Conservation (phyloP, 2,113 vertebrate genomes). For the Petrocephalus zakoni region DNA sequence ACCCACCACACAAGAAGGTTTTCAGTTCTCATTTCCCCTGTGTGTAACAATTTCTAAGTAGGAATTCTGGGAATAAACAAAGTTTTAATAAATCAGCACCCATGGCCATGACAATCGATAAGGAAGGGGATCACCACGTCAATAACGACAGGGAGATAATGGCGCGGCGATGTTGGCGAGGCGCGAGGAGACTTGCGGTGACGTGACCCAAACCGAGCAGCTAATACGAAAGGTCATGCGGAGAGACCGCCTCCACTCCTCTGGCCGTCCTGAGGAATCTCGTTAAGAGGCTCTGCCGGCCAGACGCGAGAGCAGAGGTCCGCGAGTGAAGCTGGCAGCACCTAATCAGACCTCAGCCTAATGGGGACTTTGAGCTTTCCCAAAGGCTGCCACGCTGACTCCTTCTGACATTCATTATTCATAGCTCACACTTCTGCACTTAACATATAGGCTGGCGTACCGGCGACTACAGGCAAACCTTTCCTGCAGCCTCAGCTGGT, state of each 20-base stretch:
- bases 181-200: background rate
- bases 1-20: conserved; percentile 47
- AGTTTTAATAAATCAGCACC: background rate
- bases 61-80: background rate
- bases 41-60: background rate
- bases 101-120: background rate
- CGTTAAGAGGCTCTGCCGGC: background rate
- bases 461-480: background rate
- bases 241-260: background rate
- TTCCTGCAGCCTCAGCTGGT: background rate
- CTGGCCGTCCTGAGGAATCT: conserved; percentile 8
- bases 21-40: background rate
- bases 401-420: conserved; percentile 13
- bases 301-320: conserved; percentile 3
- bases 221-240: conserved; percentile 10
- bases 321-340: background rate
- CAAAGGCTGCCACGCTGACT: background rate
- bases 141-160: background rate
- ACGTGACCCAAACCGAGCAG: conserved; percentile 1
- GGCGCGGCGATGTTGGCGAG: background rate
- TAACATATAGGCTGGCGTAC: background rate
- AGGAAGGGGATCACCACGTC: background rate
- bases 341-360: background rate
- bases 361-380: conserved; percentile 14
- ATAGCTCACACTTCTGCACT: background rate